These are phyloP conservation scores for Entomobrya multifasciata DNA, from an alignment of 2,888 invertebrate species.

Conservation along the genomic window DNA sequence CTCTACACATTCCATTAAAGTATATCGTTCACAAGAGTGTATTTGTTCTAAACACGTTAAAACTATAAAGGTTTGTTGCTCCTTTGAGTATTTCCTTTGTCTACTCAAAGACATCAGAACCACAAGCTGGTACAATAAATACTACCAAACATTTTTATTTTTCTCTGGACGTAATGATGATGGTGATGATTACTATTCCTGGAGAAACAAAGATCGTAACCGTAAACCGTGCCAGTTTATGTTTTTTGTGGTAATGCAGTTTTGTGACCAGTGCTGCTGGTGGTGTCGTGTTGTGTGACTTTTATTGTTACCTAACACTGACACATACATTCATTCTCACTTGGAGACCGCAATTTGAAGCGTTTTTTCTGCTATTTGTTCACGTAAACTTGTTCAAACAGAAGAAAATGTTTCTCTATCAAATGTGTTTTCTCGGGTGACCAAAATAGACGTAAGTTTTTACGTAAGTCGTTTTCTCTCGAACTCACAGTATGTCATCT, in stretches of 20 bases:
- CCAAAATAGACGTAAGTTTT: neutral
- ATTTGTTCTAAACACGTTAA: neutral
- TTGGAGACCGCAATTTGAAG: no score
- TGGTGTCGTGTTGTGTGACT: neutral
- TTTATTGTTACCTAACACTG: slow-evolving; percentile 4
- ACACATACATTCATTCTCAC: no score
- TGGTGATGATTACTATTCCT: neutral
- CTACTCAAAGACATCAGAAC: neutral
- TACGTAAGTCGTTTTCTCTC: neutral
- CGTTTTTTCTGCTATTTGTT: neutral
- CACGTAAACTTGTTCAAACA: neutral
- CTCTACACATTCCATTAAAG: no score
- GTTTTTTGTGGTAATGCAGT: neutral
- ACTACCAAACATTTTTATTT: neutral
- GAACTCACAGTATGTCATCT: no score
- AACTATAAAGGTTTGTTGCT: slow-evolving; percentile 1
- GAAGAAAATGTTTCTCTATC: no score
- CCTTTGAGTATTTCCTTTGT: neutral
- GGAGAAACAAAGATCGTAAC: neutral
- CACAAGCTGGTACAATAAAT: neutral
- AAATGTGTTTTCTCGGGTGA: neutral
- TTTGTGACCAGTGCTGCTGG: neutral
- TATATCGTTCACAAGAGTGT: no score
- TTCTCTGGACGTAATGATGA: no score
- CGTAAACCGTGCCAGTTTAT: neutral